Evolutionary conservation across 1,140 invertebrate genomes (phyloP).

Genomic region (Theocolax elegans): DNA sequence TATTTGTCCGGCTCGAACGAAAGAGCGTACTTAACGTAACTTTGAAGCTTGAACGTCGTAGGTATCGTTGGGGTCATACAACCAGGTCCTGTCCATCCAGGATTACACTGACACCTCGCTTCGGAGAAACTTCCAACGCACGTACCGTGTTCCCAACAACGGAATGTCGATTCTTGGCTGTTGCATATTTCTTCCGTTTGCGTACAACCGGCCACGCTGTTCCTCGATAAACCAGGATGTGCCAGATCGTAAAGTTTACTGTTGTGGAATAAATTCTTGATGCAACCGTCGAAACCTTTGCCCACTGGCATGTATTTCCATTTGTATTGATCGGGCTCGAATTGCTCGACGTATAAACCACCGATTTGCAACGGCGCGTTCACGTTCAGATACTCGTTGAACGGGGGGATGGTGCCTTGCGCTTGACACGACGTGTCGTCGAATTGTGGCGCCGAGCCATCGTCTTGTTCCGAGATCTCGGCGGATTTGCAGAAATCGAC

Average conservation of each 20-base stretch:
- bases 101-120: conserved; percentile 90
- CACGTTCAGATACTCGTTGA: conserved; percentile 96
- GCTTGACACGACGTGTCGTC: conserved; percentile 91
- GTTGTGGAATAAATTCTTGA: conserved; percentile 94
- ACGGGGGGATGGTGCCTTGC: conserved; percentile 87
- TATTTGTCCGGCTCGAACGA: conserved; percentile 94
- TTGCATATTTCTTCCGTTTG: conserved; percentile 91
- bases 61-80: conserved; percentile 88
- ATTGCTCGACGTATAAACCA: conserved; percentile 86
- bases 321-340: conserved; percentile 85
- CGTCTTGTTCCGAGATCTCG: conserved; percentile 86
- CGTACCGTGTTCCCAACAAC: conserved; percentile 90
- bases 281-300: conserved; percentile 94
- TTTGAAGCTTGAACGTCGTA: conserved; percentile 89
- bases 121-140: conserved; percentile 92
- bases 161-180: conserved; percentile 81
- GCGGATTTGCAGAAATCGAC: conserved; percentile 92
- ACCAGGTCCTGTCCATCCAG: conserved; percentile 89
- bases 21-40: conserved; percentile 94
- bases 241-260: conserved; percentile 94
- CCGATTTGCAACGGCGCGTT: conserved; percentile 95
- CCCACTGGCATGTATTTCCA: conserved; percentile 88
- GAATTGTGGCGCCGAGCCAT: conserved; percentile 86
- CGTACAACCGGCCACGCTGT: conserved; percentile 88
- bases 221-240: conserved; percentile 84